These are phyloP conservation scores for Shinisaurus crocodilurus DNA, from an alignment of 2,113 vertebrate species.

Conservation along the genomic window DNA sequence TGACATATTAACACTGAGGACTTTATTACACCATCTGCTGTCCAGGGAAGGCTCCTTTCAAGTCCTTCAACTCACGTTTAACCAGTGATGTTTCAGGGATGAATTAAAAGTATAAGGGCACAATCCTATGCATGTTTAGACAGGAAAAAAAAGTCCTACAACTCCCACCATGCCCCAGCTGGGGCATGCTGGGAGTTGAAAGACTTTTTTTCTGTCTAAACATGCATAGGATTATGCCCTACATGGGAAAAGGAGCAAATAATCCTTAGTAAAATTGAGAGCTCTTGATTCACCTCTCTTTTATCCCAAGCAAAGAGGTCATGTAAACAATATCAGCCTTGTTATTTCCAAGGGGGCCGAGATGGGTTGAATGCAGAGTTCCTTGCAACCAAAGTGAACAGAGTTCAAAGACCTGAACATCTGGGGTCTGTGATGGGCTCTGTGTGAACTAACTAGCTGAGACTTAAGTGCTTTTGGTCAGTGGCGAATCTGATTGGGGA, in stretches of 20 bases:
- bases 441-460: background rate
- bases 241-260: too few relatives aligned
- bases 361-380: background rate
- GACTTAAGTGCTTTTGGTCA: background rate
- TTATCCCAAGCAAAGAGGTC: background rate
- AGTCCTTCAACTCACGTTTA: background rate
- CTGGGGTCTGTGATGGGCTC: background rate
- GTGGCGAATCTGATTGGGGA: background rate
- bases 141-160: too few relatives aligned
- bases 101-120: background rate
- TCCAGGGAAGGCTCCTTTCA: background rate
- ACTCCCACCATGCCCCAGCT: too few relatives aligned
- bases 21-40: background rate
- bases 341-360: background rate
- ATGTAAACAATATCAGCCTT: background rate
- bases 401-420: background rate
- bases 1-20: background rate
- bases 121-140: too few relatives aligned
- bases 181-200: too few relatives aligned
- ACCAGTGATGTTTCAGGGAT: background rate
- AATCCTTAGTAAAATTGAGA: background rate
- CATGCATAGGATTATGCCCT: too few relatives aligned
- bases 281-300: background rate
- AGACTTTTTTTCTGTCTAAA: too few relatives aligned
- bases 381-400: background rate